Base-by-base conservation (phyloP, 2,888 invertebrate species). In the Mechanitis messenoides region DNA sequence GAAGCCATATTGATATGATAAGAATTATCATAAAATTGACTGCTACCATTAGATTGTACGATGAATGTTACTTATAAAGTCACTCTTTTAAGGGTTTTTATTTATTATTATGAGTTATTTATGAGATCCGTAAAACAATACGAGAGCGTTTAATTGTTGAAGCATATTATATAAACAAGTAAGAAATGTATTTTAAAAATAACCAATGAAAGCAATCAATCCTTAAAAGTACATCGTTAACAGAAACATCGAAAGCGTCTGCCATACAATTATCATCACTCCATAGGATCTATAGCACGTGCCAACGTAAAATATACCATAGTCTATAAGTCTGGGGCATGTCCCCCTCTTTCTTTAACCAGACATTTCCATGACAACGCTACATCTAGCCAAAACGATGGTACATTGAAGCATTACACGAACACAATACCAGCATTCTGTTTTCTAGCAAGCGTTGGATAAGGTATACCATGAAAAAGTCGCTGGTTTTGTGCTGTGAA, bases 291-390 rank as follows among this genome's bases (percentile, higher is more conserved):
- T 68, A 72, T 74, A 75, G 85, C 88, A 84, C 87, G 87, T 85
- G 87, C 87, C 84, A 70, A 72, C 70, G 70, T 83, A 84, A 83
- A 83, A 77, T 69, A 68, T 74, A 76, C 75, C 74, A 74, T 74
- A 77, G 74, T 75, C 72, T 67, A 64, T 74, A 66, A 68, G 74
- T 73, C 74, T 75, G 73, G 70, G 65, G 66, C 70, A 63, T 62
- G 73, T 79, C 80, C 79, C 81, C 79, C 74, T 75, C 69, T 67
- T 71, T 69, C 63, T 65, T 65, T 67, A 70, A 66, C 71, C 70
- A 80, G 42, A 73, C 69, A 71, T 75, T 72, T 74, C 72, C 73
- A 72, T 61, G 69, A 70, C 65, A 45, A 67, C 62, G 67, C 42
- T 56, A 64, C 68, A 69, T 64, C 70, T 72, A 61, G 58, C n/a